Percentiles rank a stretch among this genome's conserved stretches.
phyloP scores from a whole-genome alignment of 2,888 invertebrate genomes.

The Lasioglossum figueresi region DNA sequence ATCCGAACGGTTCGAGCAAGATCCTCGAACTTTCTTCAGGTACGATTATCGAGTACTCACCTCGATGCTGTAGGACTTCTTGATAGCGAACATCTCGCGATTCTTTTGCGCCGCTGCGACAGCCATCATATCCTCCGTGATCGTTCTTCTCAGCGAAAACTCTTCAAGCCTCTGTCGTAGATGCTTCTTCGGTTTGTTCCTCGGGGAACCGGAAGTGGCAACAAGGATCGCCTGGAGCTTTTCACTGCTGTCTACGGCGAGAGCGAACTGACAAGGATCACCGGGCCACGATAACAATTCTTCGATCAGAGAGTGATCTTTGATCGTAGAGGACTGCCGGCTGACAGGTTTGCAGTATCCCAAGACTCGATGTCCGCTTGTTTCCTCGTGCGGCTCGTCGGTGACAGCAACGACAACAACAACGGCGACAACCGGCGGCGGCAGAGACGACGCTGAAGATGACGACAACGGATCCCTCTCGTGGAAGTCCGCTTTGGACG shows the following conservation, averaged over 20 bases:
- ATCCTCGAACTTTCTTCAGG: not conserved
- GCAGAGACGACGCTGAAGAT: constrained; percentile 41
- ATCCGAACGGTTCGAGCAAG: not conserved
- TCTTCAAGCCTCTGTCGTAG: constrained; percentile 27
- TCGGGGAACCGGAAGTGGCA: not conserved
- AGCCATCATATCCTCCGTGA: constrained; percentile 88
- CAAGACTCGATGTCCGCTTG: not conserved
- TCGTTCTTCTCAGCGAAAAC: constrained; percentile 54
- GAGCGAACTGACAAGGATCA: constrained; percentile 25
- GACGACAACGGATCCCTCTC: constrained; percentile 61
- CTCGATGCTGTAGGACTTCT: constrained; percentile 98
- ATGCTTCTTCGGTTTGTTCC: constrained; percentile 15
- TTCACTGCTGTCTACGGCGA: constrained; percentile 39
- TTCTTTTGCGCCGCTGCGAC: constrained; percentile 97
- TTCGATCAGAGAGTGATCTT: not conserved
- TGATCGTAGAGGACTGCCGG: not conserved
- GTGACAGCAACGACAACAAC: constrained; percentile 56
- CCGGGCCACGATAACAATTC: constrained; percentile 33
- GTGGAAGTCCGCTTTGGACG: constrained; percentile 80
- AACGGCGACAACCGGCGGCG: constrained; percentile 31
- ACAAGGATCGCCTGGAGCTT: constrained; percentile 26
- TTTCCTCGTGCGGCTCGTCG: constrained; percentile 40
- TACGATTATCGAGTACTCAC: constrained; percentile 86
- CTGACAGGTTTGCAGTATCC: constrained; percentile 30
- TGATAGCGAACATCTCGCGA: constrained; percentile 98